These are phyloP conservation scores for Vidua macroura DNA, from an alignment of 2,113 vertebrate species.

Conservation along the genomic window DNA sequence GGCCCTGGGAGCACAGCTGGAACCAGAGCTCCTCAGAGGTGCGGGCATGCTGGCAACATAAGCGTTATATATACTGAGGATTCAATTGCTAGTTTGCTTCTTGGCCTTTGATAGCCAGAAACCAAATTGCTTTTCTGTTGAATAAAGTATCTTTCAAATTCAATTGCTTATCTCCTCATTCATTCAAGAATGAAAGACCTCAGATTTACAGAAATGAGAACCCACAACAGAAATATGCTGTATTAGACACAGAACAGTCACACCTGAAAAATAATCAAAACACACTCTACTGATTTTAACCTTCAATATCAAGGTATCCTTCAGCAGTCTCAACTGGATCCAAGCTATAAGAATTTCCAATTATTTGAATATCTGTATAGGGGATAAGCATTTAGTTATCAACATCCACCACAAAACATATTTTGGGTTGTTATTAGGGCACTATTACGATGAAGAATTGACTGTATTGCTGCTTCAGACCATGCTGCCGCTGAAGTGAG, in stretches of 20 bases:
- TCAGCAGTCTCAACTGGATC: slow-evolving; percentile 58
- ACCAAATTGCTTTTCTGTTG: slow-evolving; percentile 81
- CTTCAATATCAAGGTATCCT: slow-evolving; percentile 71
- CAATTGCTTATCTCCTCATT: slow-evolving; percentile 80
- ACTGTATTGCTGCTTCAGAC: not conserved
- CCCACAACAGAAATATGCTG: slow-evolving; percentile 71
- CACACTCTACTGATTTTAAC: slow-evolving; percentile 75
- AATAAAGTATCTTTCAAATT: slow-evolving; percentile 82
- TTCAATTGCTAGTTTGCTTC: slow-evolving; percentile 71
- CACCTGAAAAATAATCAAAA: slow-evolving; percentile 75
- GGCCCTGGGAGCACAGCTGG: not conserved
- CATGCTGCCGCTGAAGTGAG: not conserved
- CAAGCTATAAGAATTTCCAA: slow-evolving; percentile 73
- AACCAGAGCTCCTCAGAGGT: not conserved
- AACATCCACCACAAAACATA: slow-evolving; percentile 69
- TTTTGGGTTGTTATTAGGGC: slow-evolving; percentile 70
- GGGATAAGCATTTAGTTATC: slow-evolving; percentile 76
- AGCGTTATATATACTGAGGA: slow-evolving; percentile 67
- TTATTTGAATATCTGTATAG: slow-evolving; percentile 74
- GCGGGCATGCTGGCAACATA: not conserved
- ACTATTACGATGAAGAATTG: slow-evolving; percentile 61
- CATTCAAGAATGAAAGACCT: slow-evolving; percentile 74
- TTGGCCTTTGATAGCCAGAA: slow-evolving; percentile 76
- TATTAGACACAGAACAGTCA: slow-evolving; percentile 69
- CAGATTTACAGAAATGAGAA: slow-evolving; percentile 71